phyloP scores from a whole-genome alignment of 2,797 vertebrate genomes.

The Pelodytes ibericus region DNA sequence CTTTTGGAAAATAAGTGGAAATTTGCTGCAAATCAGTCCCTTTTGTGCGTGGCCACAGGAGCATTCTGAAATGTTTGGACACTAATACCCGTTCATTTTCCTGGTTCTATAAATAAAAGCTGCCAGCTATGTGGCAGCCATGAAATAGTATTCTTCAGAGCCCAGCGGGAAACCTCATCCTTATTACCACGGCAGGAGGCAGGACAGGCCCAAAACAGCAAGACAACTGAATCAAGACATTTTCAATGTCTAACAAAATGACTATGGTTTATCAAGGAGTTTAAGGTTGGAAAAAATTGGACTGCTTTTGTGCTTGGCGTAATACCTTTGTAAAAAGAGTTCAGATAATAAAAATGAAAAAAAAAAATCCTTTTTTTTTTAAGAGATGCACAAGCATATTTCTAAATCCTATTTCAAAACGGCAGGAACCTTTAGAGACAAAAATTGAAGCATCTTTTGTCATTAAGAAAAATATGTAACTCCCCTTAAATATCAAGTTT shows the following conservation, averaged over 20 bases:
- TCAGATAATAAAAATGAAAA: conserved; percentile 69
- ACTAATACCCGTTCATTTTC: conserved; percentile 99
- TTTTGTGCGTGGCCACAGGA: conserved; percentile 99
- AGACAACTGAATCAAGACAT: conserved; percentile 99
- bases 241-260: conserved; percentile 99
- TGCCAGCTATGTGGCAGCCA: conserved; percentile 95
- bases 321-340: conserved; percentile 79
- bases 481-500: background rate
- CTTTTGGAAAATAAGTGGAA: conserved; percentile 99
- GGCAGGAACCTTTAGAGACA: conserved; percentile 63
- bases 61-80: conserved; percentile 99
- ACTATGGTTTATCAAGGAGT: conserved; percentile 85
- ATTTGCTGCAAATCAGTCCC: conserved; percentile 99
- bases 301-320: conserved; percentile 72
- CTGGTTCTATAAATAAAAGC: conserved; percentile 99
- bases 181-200: conserved; percentile 97
- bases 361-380: conserved; percentile 42
- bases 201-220: conserved; percentile 95
- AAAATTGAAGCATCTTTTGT: conserved; percentile 14
- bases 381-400: conserved; percentile 66
- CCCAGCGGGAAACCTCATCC: conserved; percentile 98
- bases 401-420: conserved; percentile 67
- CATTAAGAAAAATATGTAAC: background rate
- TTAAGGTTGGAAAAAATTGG: conserved; percentile 82
- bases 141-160: conserved; percentile 99